phyloP scores from a whole-genome alignment of 2,113 vertebrate species.

The Manacus vitellinus region DNA sequence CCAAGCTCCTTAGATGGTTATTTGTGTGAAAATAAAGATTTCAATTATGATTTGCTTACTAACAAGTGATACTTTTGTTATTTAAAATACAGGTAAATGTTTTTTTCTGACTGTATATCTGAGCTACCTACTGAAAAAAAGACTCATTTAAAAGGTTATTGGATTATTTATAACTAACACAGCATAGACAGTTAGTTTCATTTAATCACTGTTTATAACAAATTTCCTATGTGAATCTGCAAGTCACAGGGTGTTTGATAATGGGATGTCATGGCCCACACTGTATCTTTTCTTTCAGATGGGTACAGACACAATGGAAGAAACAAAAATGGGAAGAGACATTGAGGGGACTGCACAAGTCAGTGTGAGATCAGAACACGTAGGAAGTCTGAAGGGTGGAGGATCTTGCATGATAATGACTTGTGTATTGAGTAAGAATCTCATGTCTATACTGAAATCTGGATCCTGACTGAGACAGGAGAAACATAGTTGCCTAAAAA shows the following conservation, averaged over 20 bases:
- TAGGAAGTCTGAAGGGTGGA: background rate
- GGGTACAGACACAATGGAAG: background rate
- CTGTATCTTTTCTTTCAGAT: background rate
- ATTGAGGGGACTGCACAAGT: background rate
- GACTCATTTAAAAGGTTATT: background rate
- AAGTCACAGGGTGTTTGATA: background rate
- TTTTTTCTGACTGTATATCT: background rate
- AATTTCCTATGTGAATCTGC: background rate
- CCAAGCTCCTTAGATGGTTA: background rate
- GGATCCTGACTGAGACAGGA: background rate
- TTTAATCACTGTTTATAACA: background rate
- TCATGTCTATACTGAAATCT: background rate
- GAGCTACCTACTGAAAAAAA: background rate
- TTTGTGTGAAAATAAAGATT: background rate
- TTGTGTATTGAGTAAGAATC: background rate
- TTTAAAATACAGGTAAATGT: background rate
- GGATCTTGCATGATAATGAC: background rate
- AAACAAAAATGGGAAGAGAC: background rate
- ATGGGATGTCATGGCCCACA: background rate
- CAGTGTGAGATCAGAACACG: background rate
- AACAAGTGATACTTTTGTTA: background rate
- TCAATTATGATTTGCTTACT: background rate
- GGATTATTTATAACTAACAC: background rate
- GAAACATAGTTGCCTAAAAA: background rate
- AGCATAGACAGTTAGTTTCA: background rate